A percentile compares a stretch with the other conserved stretches of the same genome.
Evolutionary conservation across 2,113 vertebrate genomes (phyloP).

Genomic region (Corydoras sp.): DNA sequence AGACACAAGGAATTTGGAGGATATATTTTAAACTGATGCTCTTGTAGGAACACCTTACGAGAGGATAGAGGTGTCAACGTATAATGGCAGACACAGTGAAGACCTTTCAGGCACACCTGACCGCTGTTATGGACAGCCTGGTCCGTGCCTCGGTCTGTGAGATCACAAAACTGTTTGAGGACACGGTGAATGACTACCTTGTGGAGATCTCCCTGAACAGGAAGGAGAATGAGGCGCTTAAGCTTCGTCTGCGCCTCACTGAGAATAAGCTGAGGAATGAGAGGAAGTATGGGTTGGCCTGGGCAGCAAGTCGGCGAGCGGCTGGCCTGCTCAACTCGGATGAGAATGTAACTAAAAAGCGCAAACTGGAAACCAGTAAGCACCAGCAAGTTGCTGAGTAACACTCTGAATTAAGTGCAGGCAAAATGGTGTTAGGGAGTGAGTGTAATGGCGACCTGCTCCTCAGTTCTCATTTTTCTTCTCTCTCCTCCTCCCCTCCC

Average conservation of each 20-base stretch:
- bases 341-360: slow-evolving; percentile 54
- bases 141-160: slow-evolving; percentile 71
- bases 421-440: slow-evolving; percentile 20
- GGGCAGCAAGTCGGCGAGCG: slow-evolving; percentile 64
- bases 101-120: slow-evolving; percentile 70
- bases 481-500: slow-evolving; percentile 35
- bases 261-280: slow-evolving; percentile 69
- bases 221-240: slow-evolving; percentile 70
- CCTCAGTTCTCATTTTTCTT: slow-evolving; percentile 52
- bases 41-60: neutral
- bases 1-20: no score
- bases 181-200: slow-evolving; percentile 70
- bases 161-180: slow-evolving; percentile 73
- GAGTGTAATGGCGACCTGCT: slow-evolving; percentile 48
- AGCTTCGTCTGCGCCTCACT: slow-evolving; percentile 63
- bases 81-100: slow-evolving; percentile 65
- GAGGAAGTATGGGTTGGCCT: slow-evolving; percentile 69
- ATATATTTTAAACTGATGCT: neutral
- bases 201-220: slow-evolving; percentile 72
- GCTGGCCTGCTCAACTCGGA: slow-evolving; percentile 52
- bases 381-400: neutral
- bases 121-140: slow-evolving; percentile 71
- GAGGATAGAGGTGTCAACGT: neutral
- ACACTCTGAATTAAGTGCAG: neutral
- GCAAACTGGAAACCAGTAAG: slow-evolving; percentile 51